Evolutionary conservation across 1,140 invertebrate species (phyloP), one percentile per base, ranked within the genome.

Genomic region (Drosophila nigrodunni): DNA sequence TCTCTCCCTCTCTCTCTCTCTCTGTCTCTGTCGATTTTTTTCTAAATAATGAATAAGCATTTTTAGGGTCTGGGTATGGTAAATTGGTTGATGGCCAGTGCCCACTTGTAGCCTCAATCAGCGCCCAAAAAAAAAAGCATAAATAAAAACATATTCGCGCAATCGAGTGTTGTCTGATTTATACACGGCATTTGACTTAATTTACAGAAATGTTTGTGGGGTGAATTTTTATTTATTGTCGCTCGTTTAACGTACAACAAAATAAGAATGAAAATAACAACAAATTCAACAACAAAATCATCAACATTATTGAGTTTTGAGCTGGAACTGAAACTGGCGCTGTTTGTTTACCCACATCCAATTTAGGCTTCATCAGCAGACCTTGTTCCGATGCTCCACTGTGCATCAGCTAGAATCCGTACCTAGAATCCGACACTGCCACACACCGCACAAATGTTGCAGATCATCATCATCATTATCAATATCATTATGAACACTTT

Each of bases 341-440:
- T 44, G 65, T 57, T 61, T 74, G 82, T 87, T 86, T 86, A 86
- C 74, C 66, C 79, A 71, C 77, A 47, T 82, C 72, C 52, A 82
- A 86, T 87, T 87, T 77, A 82, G 79, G 79, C 79, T 73, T 72
- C 75, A 82, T 87, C 82, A 86, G 82, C 82, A 74, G 75, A 74
- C 75, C 75, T 77, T 74, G 71, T 47, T 44, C 39, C 47, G 41
- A 52, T 73, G 68, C 55, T 68, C 65, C 72, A 30, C 25, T 77
- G 76, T 80, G 82, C 54, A 58, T 61, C 68, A 54, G 57, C 55
- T 34, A 47, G 73, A 88, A 82, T 77, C 74, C 0, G 25, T 5
- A 30, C 6, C 25, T 30, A 58, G 82, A 47, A 49, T 49, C 50
- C 15, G 50, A 54, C 50, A 54, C 50, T 54, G 11, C 2, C 50